phyloP scores from a whole-genome alignment of 2,113 vertebrate genomes.

The Peromyscus polionotus region DNA sequence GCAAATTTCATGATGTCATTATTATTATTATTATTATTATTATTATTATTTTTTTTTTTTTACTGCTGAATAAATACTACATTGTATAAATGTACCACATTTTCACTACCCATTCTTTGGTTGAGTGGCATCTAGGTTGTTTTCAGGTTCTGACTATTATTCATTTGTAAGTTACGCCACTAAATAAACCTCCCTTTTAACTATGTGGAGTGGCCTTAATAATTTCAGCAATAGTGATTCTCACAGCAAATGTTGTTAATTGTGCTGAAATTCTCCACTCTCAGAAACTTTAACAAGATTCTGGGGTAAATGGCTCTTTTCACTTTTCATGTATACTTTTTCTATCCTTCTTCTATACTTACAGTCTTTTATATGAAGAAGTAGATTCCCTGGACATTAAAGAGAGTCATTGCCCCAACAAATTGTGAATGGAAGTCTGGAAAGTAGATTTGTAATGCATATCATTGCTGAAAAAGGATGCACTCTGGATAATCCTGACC shows the following conservation, averaged over 20 bases:
- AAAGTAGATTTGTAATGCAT: neutral
- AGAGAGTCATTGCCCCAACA: neutral
- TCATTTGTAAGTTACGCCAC: no score
- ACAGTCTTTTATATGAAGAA: neutral
- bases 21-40: no score
- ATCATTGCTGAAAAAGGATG: neutral
- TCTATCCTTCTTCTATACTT: neutral
- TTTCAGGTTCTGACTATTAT: no score
- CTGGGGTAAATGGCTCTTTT: neutral
- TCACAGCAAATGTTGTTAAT: neutral
- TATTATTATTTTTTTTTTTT: no score
- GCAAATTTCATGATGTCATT: no score
- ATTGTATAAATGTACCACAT: no score
- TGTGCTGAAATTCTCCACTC: neutral
- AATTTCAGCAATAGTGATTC: no score
- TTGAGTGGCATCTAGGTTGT: no score
- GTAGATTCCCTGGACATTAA: neutral
- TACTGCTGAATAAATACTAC: no score
- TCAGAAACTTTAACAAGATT: neutral
- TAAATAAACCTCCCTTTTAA: no score
- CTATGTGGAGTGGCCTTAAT: no score
- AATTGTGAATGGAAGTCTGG: neutral
- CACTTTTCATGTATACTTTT: neutral
- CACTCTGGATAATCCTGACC: neutral
- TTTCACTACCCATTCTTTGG: no score